Evolutionary conservation across 1,140 invertebrate species (phyloP).

Genomic region (Caenorhabditis inopinata): DNA sequence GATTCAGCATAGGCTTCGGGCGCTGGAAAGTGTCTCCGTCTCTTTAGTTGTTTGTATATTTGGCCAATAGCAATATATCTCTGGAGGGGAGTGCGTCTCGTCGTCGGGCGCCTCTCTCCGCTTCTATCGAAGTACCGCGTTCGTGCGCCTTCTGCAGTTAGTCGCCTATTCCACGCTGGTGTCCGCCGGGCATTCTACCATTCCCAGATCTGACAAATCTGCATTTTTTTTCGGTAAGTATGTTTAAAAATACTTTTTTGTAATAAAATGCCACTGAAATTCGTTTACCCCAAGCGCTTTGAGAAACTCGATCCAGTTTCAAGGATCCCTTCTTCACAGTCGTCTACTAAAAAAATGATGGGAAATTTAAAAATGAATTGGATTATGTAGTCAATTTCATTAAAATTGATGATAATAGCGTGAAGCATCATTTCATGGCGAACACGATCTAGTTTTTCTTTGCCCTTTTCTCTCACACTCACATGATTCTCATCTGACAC

Average conservation of each 20-base stretch:
- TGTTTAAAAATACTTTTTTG: no score
- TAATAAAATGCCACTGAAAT: no score
- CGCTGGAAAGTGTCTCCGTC: constrained; percentile 11
- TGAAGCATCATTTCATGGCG: neutral
- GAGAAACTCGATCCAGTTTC: no score
- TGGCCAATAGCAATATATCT: constrained; percentile 29
- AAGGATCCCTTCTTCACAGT: no score
- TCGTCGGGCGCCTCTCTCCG: constrained; percentile 27
- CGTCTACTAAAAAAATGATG: no score
- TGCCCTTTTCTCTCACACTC: neutral
- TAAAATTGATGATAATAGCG: neutral
- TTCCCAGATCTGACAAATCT: constrained; percentile 28
- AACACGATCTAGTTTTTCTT: constrained; percentile 30
- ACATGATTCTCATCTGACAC: neutral
- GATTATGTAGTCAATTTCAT: neutral
- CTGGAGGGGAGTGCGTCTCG: constrained; percentile 30
- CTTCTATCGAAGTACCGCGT: constrained; percentile 33
- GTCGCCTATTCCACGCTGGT: constrained; percentile 28
- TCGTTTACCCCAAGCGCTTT: no score
- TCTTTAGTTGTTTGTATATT: neutral
- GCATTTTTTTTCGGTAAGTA: constrained; percentile 18
- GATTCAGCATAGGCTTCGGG: constrained; percentile 20
- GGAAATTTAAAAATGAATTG: no score
- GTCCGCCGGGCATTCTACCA: constrained; percentile 28
- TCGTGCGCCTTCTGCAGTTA: constrained; percentile 30